Evolutionary conservation across 1,140 invertebrate genomes (phyloP).

Genomic region (Hylaeus volcanicus): DNA sequence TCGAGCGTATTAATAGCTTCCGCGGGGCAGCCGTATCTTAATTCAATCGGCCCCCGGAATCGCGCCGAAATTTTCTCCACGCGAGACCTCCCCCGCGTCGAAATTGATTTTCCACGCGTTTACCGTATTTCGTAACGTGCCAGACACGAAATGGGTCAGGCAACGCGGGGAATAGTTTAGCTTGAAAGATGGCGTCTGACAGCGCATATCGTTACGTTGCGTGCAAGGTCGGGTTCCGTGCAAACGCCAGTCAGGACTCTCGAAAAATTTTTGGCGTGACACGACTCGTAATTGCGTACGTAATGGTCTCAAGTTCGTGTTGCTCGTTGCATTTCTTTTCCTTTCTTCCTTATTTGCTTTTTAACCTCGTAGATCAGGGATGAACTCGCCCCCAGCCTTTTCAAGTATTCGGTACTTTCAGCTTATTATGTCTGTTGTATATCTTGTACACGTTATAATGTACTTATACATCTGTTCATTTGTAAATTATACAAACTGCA

Average conservation of each 20-base stretch:
- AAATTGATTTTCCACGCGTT: slow-evolving; percentile 33
- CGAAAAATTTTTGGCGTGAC: slow-evolving; percentile 38
- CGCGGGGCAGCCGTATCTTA: background rate
- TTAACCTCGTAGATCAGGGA: no score
- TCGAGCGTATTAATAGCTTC: background rate
- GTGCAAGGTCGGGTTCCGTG: slow-evolving; percentile 53
- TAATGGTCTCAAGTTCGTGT: slow-evolving; percentile 29
- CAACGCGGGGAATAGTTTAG: slow-evolving; percentile 63
- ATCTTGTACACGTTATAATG: no score
- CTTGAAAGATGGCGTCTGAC: slow-evolving; percentile 46
- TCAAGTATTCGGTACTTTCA: no score
- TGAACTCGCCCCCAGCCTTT: no score
- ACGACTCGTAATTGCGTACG: slow-evolving; percentile 28
- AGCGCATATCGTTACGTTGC: slow-evolving; percentile 49
- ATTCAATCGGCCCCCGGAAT: slow-evolving; percentile 10
- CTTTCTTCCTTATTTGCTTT: background rate
- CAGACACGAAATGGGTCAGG: slow-evolving; percentile 74
- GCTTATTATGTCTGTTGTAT: no score
- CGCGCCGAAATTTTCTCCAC: slow-evolving; percentile 27
- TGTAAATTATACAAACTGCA: no score
- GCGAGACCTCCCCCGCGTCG: slow-evolving; percentile 7
- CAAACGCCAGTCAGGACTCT: slow-evolving; percentile 38
- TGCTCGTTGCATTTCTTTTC: background rate
- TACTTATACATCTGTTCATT: no score
- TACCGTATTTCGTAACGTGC: slow-evolving; percentile 55